Conservation (phyloP, 2,888 invertebrate genomes). For the Sepioteuthis lessoniana region DNA sequence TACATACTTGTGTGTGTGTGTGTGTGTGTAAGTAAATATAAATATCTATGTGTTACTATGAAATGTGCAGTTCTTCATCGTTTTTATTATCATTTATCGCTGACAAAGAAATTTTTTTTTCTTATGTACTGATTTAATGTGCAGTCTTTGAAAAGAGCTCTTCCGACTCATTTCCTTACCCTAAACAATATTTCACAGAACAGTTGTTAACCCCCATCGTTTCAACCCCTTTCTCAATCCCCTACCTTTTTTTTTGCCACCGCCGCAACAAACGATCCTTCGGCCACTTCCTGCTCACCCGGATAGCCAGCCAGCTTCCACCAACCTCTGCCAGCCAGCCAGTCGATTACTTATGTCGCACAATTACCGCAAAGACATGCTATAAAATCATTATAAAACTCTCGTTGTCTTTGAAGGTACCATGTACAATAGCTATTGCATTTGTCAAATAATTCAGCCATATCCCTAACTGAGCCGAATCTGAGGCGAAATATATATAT, state of each 20-base stretch:
- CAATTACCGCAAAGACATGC: not conserved
- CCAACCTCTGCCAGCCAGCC: not conserved
- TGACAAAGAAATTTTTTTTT: not conserved
- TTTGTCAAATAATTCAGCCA: conserved; percentile 14
- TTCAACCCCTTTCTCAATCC: not conserved
- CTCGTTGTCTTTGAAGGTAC: conserved; percentile 7
- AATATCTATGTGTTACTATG: not conserved
- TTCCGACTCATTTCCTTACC: not conserved
- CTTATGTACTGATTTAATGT: not conserved
- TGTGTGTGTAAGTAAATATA: too few species aligned
- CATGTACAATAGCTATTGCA: conserved; percentile 13
- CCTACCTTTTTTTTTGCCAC: not conserved
- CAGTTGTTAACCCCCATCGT: not conserved
- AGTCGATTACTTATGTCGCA: not conserved
- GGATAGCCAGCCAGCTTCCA: not conserved
- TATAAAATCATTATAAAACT: conserved; percentile 23
- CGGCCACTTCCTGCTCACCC: not conserved
- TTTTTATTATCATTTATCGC: not conserved
- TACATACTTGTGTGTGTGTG: too few species aligned
- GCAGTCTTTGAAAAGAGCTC: not conserved
- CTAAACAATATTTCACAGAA: not conserved
- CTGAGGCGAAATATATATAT: not conserved
- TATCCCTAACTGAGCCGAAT: conserved; percentile 15
- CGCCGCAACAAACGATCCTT: not conserved
- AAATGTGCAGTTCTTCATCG: not conserved